These are phyloP conservation scores for Clivina fossor DNA, from an alignment of 2,888 invertebrate genomes.

Conservation along the genomic window DNA sequence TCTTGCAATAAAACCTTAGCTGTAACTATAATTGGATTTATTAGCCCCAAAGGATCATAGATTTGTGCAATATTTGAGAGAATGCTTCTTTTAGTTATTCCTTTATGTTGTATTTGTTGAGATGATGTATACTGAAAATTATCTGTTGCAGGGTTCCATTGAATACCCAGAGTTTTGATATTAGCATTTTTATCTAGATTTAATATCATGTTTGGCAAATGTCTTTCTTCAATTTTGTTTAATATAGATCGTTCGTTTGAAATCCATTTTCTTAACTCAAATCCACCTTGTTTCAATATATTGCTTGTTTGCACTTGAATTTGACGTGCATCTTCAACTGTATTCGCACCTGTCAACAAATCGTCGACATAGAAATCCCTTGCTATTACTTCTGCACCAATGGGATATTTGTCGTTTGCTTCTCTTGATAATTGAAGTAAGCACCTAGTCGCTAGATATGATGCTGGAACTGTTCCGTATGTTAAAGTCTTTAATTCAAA, in stretches of 20 bases:
- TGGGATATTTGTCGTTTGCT: background rate
- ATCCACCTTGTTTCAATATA: slow-evolving; percentile 25
- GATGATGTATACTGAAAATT: slow-evolving; percentile 27
- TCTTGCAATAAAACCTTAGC: slow-evolving; percentile 38
- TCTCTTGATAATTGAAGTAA: slow-evolving; percentile 18
- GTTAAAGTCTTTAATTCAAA: slow-evolving; percentile 28
- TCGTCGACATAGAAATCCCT: too few species aligned
- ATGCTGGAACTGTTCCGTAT: too few species aligned
- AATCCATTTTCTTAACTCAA: slow-evolving; percentile 30
- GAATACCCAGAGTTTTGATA: slow-evolving; percentile 36
- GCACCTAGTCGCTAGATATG: too few species aligned
- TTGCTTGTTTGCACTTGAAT: slow-evolving; percentile 12
- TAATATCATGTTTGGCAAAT: background rate
- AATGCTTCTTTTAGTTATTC: slow-evolving; percentile 35
- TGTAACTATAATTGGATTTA: slow-evolving; percentile 34
- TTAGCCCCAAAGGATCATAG: slow-evolving; percentile 38
- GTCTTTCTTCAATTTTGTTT: background rate
- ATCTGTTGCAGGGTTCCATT: slow-evolving; percentile 34
- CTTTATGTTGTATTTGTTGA: background rate
- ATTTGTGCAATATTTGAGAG: slow-evolving; percentile 35
- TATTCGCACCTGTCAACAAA: slow-evolving; percentile 24
- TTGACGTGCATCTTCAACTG: slow-evolving; percentile 7
- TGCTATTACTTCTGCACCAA: too few species aligned
- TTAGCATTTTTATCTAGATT: background rate
- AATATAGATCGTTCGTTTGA: slow-evolving; percentile 16